Evolutionary conservation across 2,888 invertebrate genomes (phyloP).

Genomic region (Macropis europaea): DNA sequence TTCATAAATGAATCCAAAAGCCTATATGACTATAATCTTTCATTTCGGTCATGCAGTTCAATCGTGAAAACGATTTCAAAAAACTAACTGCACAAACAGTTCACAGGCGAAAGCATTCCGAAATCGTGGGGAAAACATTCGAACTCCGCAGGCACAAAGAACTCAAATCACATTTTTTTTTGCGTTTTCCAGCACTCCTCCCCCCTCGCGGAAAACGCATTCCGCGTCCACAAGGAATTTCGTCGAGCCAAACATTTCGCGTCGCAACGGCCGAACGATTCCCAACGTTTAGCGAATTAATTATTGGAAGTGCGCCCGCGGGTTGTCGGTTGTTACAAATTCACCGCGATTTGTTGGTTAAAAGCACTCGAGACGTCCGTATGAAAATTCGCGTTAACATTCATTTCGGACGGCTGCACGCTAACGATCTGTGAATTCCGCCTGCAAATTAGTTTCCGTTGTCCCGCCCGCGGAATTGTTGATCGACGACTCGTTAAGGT

Average conservation of each 20-base stretch:
- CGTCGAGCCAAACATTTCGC: constrained; percentile 18
- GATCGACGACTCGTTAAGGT: constrained; percentile 41
- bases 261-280: background rate
- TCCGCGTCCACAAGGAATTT: no score
- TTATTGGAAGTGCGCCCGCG: constrained; percentile 36
- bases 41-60: no score
- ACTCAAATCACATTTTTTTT: no score
- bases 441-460: constrained; percentile 41
- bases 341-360: constrained; percentile 49
- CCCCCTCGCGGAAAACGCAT: no score
- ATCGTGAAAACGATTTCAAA: no score
- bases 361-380: constrained; percentile 40
- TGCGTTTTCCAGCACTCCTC: no score
- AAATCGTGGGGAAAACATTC: no score
- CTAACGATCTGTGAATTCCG: constrained; percentile 48
- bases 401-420: constrained; percentile 41
- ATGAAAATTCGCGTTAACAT: constrained; percentile 51
- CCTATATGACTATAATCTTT: no score
- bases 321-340: constrained; percentile 44
- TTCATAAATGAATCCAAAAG: no score
- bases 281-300: constrained; percentile 36
- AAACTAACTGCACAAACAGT: no score
- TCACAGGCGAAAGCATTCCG: no score
- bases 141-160: no score
- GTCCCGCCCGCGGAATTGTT: constrained; percentile 27